Conservation (phyloP, 2,888 invertebrate species). For the Graphium colonna region DNA sequence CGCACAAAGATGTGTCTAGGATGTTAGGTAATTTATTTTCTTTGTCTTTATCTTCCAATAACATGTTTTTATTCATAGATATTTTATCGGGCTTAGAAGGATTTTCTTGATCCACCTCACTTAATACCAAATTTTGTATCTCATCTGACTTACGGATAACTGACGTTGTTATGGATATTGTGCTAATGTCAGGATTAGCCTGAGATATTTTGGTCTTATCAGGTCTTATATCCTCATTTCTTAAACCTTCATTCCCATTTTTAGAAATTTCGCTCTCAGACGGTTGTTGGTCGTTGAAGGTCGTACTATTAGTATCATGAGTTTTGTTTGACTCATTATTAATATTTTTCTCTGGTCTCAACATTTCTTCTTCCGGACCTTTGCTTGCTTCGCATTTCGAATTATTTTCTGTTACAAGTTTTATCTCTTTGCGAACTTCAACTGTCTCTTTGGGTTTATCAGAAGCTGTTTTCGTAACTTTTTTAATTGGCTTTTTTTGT, state of each 20-base stretch:
- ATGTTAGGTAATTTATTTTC: constrained; percentile 61
- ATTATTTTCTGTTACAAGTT: not conserved
- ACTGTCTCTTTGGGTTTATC: constrained; percentile 7
- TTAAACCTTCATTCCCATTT: not conserved
- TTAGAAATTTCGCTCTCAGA: not conserved
- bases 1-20: constrained; percentile 63
- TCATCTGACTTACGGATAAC: constrained; percentile 8
- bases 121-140: constrained; percentile 1
- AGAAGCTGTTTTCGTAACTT: constrained; percentile 9
- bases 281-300: not conserved
- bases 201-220: constrained; percentile 5
- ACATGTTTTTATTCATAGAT: constrained; percentile 11
- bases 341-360: not conserved
- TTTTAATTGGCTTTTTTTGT: constrained; percentile 31
- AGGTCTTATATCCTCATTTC: not conserved
- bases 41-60: constrained; percentile 49
- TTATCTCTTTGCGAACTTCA: not conserved
- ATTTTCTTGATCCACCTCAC: not conserved
- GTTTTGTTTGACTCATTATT: constrained; percentile 1
- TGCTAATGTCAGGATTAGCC: constrained; percentile 1
- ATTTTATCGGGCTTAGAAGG: constrained; percentile 9
- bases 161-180: not conserved
- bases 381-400: not conserved
- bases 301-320: not conserved
- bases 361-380: not conserved